Percentiles rank a stretch among this genome's conserved stretches.
These are phyloP conservation scores for Brachyhypopomus occidentalis DNA, from an alignment of 2,113 vertebrate genomes.

Conservation along the genomic window DNA sequence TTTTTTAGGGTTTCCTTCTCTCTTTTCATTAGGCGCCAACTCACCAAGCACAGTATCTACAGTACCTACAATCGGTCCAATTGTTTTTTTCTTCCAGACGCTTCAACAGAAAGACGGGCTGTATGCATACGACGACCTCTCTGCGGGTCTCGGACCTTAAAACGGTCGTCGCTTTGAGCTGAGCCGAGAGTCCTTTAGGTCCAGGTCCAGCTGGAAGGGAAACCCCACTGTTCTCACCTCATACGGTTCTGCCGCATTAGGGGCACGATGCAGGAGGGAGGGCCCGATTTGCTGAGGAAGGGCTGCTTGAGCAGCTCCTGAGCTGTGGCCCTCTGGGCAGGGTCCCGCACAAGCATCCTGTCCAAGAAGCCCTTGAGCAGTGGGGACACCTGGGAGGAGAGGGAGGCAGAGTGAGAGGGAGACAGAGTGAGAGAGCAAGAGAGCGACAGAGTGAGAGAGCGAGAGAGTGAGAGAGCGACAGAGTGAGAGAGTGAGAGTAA, in stretches of 20 bases:
- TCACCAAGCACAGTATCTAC: not conserved
- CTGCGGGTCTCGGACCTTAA: not conserved
- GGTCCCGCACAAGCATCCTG: constrained; percentile 88
- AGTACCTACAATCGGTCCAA: not conserved
- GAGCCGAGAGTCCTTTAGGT: constrained; percentile 18
- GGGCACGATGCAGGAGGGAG: constrained; percentile 89
- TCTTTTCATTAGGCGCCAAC: constrained; percentile 4
- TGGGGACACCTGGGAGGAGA: constrained; percentile 79
- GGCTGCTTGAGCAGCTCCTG: constrained; percentile 88
- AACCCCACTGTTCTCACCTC: constrained; percentile 74
- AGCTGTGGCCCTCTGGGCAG: constrained; percentile 82
- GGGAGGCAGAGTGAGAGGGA: not conserved
- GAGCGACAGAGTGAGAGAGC: not conserved
- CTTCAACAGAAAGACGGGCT: constrained; percentile 23
- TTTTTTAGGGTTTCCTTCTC: not conserved
- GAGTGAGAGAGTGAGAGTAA: too few species aligned
- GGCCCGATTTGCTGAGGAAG: constrained; percentile 85
- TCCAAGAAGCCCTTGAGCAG: constrained; percentile 91
- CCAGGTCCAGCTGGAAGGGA: not conserved
- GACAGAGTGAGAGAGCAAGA: too few species aligned
- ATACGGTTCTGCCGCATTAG: constrained; percentile 91
- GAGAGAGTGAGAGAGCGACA: too few species aligned
- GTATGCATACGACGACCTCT: constrained; percentile 10
- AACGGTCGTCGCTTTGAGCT: constrained; percentile 18
- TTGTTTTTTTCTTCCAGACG: constrained; percentile 17